Percentiles rank a stretch among this genome's conserved stretches.
Evolutionary conservation across 2,888 invertebrate species (phyloP).

Genomic region (Suillia variegata): DNA sequence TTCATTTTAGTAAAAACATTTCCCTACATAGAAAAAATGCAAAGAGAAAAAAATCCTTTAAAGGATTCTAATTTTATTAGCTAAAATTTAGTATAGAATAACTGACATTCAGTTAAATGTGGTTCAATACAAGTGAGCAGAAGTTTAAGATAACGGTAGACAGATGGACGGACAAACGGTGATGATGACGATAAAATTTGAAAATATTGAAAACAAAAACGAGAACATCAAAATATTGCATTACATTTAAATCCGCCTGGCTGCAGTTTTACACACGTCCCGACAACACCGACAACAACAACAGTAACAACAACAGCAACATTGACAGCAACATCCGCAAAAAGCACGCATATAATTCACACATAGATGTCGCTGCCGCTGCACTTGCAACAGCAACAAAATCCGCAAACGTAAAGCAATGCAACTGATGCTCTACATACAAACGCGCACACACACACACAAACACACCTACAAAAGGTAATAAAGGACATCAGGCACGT

Average conservation of each 20-base stretch:
- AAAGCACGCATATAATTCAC: not conserved
- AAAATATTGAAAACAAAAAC: not conserved
- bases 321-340: too few species aligned
- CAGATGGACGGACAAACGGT: not conserved
- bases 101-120: too few species aligned
- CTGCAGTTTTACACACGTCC: not conserved
- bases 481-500: not conserved
- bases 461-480: constrained; percentile 1
- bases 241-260: not conserved
- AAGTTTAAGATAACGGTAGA: not conserved
- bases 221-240: constrained; percentile 1
- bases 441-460: not conserved
- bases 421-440: not conserved
- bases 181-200: not conserved
- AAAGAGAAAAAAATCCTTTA: too few species aligned
- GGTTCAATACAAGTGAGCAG: too few species aligned
- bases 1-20: too few species aligned
- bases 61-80: too few species aligned
- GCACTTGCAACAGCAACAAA: not conserved
- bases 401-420: not conserved
- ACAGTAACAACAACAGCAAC: too few species aligned
- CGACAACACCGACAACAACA: too few species aligned
- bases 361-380: not conserved
- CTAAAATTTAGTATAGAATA: too few species aligned
- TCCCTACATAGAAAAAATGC: too few species aligned